These are phyloP conservation scores for Elysia crispata DNA, from an alignment of 2,888 invertebrate species.

Conservation along the genomic window DNA sequence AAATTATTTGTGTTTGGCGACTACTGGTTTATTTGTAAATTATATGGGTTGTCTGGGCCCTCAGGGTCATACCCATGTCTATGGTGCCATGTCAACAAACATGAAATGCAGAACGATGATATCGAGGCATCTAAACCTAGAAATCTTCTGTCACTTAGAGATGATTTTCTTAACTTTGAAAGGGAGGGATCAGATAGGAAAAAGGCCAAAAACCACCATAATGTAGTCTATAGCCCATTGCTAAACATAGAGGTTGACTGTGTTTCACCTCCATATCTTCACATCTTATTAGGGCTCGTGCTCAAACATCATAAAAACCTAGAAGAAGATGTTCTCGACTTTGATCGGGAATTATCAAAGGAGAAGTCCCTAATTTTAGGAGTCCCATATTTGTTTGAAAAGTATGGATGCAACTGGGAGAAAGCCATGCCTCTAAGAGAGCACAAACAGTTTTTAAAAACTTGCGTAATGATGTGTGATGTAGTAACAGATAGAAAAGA, in stretches of 20 bases:
- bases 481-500: too few relatives aligned
- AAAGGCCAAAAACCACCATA: background rate
- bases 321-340: too few relatives aligned
- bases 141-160: background rate
- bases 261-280: conserved; percentile 25
- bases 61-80: conserved; percentile 14
- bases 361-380: too few relatives aligned
- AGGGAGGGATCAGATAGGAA: background rate
- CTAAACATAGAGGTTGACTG: background rate
- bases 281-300: conserved; percentile 27
- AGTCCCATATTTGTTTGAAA: too few relatives aligned
- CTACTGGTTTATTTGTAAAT: background rate
- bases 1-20: conserved; percentile 24
- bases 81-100: background rate
- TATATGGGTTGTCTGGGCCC: conserved; percentile 13
- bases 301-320: too few relatives aligned
- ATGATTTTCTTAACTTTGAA: background rate
- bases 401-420: too few relatives aligned
- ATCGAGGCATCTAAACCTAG: background rate
- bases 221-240: background rate
- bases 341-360: too few relatives aligned
- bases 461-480: too few relatives aligned
- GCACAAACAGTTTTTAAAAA: too few relatives aligned
- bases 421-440: too few relatives aligned
- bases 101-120: background rate